Conservation (phyloP, 2,113 vertebrate species). For the Microtus oregoni region DNA sequence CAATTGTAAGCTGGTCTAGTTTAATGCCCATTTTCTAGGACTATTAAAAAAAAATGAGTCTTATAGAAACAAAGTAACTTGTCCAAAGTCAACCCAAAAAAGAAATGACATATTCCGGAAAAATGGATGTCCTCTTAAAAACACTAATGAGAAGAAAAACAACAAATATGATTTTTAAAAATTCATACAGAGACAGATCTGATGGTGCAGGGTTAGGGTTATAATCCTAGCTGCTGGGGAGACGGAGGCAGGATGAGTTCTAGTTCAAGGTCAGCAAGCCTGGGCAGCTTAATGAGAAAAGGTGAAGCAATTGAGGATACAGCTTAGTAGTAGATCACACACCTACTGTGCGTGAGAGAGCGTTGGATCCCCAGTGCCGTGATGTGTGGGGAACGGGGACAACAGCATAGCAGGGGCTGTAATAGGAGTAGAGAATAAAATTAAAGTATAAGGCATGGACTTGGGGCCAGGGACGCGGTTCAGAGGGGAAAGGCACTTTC, state of each 20-base stretch:
- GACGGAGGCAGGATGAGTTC: neutral
- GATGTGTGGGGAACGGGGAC: rapidly evolving
- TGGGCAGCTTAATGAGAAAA: neutral
- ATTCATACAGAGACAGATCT: neutral
- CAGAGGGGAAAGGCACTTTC: neutral
- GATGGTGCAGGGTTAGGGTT: neutral
- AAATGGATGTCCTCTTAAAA: conserved; percentile 29
- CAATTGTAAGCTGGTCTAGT: neutral
- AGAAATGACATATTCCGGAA: neutral
- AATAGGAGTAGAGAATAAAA: neutral
- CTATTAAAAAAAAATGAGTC: neutral
- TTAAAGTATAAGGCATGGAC: neutral
- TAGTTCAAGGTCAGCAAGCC: neutral
- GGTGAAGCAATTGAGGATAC: neutral
- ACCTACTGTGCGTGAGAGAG: too few relatives aligned
- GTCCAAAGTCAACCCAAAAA: neutral
- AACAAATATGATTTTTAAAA: neutral
- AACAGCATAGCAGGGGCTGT: neutral
- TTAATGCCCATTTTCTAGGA: neutral
- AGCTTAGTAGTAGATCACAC: neutral
- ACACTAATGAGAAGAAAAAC: neutral
- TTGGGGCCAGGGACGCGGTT: neutral
- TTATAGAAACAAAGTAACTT: conserved; percentile 19
- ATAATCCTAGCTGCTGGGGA: neutral
- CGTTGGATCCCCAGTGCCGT: neutral